Percentiles rank a stretch among this genome's conserved stretches.
phyloP scores from a whole-genome alignment of 2,888 invertebrate species.

The Tillus elongatus region DNA sequence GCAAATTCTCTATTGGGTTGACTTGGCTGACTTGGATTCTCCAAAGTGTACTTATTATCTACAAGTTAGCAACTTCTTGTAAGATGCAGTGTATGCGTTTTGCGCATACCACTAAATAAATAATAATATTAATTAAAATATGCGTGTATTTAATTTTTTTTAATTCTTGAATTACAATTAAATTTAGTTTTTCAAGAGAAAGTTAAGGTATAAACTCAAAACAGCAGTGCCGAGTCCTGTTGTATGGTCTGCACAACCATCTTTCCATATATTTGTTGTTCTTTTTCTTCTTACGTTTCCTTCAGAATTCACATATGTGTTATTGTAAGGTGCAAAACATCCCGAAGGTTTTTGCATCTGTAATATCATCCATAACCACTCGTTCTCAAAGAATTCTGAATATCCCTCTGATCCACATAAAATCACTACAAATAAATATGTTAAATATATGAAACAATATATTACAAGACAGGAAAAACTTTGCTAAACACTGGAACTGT shows the following conservation, averaged over 20 bases:
- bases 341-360: conserved; percentile 25
- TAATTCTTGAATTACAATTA: too few relatives aligned
- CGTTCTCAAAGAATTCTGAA: conserved; percentile 24
- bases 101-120: too few relatives aligned
- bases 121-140: too few relatives aligned
- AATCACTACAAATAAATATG: conserved; percentile 22
- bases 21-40: too few relatives aligned
- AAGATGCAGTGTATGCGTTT: too few relatives aligned
- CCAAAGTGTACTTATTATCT: too few relatives aligned
- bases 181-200: conserved; percentile 12
- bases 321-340: conserved; percentile 24
- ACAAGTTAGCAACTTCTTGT: too few relatives aligned
- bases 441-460: not conserved
- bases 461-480: too few relatives aligned
- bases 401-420: conserved; percentile 31
- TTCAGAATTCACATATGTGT: conserved; percentile 11
- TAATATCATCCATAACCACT: conserved; percentile 26
- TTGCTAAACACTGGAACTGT: too few relatives aligned
- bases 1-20: too few relatives aligned
- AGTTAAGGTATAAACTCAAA: conserved; percentile 26
- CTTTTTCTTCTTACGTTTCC: conserved; percentile 23
- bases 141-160: too few relatives aligned
- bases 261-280: conserved; percentile 21
- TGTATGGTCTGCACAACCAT: conserved; percentile 31
- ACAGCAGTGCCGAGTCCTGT: conserved; percentile 29